Evolutionary conservation across 35 echinoderm and acorn worm species (phyloP).

Genomic region (Ophioderma brevispina): DNA sequence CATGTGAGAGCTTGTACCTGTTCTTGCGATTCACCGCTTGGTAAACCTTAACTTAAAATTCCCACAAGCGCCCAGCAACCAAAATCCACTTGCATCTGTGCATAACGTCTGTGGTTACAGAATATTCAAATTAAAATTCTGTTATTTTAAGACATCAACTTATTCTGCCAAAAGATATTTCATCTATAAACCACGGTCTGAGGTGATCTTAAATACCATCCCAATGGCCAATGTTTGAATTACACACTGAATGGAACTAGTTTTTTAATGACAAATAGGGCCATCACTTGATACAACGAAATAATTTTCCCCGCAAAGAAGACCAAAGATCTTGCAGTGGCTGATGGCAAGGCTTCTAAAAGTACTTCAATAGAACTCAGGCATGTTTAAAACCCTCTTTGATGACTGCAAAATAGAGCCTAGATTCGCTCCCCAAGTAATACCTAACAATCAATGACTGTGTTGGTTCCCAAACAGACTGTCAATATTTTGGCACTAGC

Average conservation of each 20-base stretch:
- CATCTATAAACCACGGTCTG: slow-evolving; percentile 7
- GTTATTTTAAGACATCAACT: not conserved
- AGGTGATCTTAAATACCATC: not conserved
- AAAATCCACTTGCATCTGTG: too few species aligned
- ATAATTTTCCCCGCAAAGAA: slow-evolving; percentile 28
- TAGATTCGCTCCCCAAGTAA: not conserved
- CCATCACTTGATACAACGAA: not conserved
- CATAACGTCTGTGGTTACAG: slow-evolving; percentile 3
- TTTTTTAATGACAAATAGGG: slow-evolving; percentile 3
- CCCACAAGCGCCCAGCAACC: too few species aligned
- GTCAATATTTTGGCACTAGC: slow-evolving; percentile 34
- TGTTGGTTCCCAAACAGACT: slow-evolving; percentile 29
- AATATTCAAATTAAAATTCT: not conserved
- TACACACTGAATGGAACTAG: slow-evolving; percentile 29
- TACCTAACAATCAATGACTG: slow-evolving; percentile 20
- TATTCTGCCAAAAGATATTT: slow-evolving; percentile 17
- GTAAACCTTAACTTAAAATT: too few species aligned
- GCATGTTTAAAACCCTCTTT: not conserved
- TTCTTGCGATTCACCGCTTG: too few species aligned
- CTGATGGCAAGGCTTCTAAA: not conserved
- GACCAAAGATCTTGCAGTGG: slow-evolving; percentile 16
- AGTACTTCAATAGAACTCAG: not conserved
- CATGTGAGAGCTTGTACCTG: slow-evolving; percentile 4
- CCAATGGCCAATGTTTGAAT: slow-evolving; percentile 17
- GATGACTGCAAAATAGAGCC: not conserved